phyloP scores from a whole-genome alignment of 2,888 invertebrate genomes.

The Diabrotica balteata region DNA sequence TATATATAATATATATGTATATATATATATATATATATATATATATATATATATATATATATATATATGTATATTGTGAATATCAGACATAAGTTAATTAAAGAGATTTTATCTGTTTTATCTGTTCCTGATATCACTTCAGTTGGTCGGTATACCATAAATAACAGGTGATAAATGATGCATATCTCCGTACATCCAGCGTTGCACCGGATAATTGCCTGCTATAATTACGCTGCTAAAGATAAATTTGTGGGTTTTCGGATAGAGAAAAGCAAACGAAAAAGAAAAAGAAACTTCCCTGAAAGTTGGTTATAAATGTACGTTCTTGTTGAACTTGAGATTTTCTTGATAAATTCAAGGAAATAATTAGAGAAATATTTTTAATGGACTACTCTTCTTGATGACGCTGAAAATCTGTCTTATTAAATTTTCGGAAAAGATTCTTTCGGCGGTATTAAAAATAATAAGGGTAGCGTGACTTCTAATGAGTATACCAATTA shows the following conservation, averaged over 20 bases:
- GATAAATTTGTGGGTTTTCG: constrained; percentile 16
- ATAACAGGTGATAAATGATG: constrained; percentile 30
- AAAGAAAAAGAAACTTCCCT: constrained; percentile 4
- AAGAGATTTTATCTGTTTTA: not conserved
- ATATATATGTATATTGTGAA: too few relatives aligned
- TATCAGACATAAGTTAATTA: not conserved
- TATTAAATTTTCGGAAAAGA: too few relatives aligned
- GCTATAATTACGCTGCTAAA: constrained; percentile 24
- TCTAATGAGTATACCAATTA: too few relatives aligned
- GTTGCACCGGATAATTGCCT: constrained; percentile 25
- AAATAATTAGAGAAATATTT: not conserved
- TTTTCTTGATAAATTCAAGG: not conserved
- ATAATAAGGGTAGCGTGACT: too few relatives aligned
- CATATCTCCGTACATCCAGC: constrained; percentile 21
- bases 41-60: too few relatives aligned
- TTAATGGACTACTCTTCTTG: not conserved
- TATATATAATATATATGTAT: too few relatives aligned
- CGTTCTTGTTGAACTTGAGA: not conserved
- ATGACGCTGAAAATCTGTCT: not conserved
- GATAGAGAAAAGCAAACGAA: constrained; percentile 14
- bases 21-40: too few relatives aligned
- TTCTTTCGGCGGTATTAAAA: too few relatives aligned
- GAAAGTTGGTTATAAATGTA: not conserved
- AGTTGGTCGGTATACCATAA: constrained; percentile 19
- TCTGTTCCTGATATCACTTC: constrained; percentile 7